Evolutionary conservation across 2,888 invertebrate genomes (phyloP).

Genomic region (Drosophila peninsularis): DNA sequence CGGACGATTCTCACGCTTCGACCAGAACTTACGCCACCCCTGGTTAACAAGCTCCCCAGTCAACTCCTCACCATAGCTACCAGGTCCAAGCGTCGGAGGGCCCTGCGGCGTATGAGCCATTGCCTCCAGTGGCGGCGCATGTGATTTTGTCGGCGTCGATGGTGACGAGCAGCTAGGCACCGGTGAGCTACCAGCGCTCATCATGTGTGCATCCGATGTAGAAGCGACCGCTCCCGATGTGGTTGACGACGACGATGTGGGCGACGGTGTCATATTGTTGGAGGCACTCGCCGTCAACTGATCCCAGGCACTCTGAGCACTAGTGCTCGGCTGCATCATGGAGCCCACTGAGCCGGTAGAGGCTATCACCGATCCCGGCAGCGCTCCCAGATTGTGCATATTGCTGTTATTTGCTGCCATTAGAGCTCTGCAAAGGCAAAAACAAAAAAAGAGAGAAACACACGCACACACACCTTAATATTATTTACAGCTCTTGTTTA

Average conservation of each 20-base stretch:
- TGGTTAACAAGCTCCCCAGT: slow-evolving; percentile 87
- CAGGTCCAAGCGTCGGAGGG: slow-evolving; percentile 77
- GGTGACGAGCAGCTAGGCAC: slow-evolving; percentile 82
- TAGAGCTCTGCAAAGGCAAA: slow-evolving; percentile 44
- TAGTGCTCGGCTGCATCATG: slow-evolving; percentile 70
- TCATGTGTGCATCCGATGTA: slow-evolving; percentile 41
- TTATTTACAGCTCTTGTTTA: slow-evolving; percentile 48
- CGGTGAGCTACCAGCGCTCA: slow-evolving; percentile 79
- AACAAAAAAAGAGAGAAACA: neutral
- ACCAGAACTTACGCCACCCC: slow-evolving; percentile 99
- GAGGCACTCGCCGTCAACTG: slow-evolving; percentile 83
- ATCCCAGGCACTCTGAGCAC: slow-evolving; percentile 84
- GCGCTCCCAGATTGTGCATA: slow-evolving; percentile 65
- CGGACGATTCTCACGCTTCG: slow-evolving; percentile 96
- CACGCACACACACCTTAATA: slow-evolving; percentile 19
- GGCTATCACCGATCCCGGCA: slow-evolving; percentile 75
- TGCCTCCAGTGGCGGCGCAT: slow-evolving; percentile 78
- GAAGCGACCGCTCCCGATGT: slow-evolving; percentile 10
- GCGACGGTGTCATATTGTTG: slow-evolving; percentile 60
- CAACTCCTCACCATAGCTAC: slow-evolving; percentile 84
- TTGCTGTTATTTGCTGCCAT: slow-evolving; percentile 81
- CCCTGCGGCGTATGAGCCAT: slow-evolving; percentile 84
- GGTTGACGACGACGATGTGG: slow-evolving; percentile 36
- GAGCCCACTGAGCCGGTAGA: slow-evolving; percentile 73
- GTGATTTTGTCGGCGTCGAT: slow-evolving; percentile 83